phyloP scores from a whole-genome alignment of 2,888 invertebrate genomes.

The Calliphora vomitoria region DNA sequence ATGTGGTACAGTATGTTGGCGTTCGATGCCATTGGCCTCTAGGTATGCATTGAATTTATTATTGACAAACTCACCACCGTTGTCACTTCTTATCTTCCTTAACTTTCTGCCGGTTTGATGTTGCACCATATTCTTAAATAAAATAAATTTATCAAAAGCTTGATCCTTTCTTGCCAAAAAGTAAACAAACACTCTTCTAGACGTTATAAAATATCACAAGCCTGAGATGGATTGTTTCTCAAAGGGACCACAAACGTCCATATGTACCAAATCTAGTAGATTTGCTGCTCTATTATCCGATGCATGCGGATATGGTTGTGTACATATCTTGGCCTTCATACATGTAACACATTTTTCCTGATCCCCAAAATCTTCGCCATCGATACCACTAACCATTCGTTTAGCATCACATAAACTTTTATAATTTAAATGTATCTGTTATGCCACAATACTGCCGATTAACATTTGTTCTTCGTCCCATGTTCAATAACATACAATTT shows the following conservation, averaged over 20 bases:
- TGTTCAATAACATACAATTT: constrained; percentile 27
- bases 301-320: not conserved
- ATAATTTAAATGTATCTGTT: not conserved
- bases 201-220: too few species aligned
- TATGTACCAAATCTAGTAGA: constrained; percentile 12
- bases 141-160: too few species aligned
- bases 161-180: too few species aligned
- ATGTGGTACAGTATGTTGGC: constrained; percentile 72
- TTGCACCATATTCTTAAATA: not conserved
- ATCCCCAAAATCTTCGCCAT: too few species aligned
- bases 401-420: too few species aligned
- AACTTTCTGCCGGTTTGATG: not conserved
- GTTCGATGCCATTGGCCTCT: constrained; percentile 11
- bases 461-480: not conserved
- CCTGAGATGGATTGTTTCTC: too few species aligned
- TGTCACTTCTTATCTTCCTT: not conserved
- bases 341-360: not conserved
- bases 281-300: constrained; percentile 12
- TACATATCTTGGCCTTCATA: constrained; percentile 34
- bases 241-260: too few species aligned
- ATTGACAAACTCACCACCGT: not conserved
- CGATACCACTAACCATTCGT: too few species aligned
- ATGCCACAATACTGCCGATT: constrained; percentile 11
- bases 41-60: not conserved
- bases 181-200: too few species aligned